Percentiles rank a stretch among this genome's conserved stretches.
Evolutionary conservation across 2,113 vertebrate genomes (phyloP).

Genomic region (Neogobius melanostomus): DNA sequence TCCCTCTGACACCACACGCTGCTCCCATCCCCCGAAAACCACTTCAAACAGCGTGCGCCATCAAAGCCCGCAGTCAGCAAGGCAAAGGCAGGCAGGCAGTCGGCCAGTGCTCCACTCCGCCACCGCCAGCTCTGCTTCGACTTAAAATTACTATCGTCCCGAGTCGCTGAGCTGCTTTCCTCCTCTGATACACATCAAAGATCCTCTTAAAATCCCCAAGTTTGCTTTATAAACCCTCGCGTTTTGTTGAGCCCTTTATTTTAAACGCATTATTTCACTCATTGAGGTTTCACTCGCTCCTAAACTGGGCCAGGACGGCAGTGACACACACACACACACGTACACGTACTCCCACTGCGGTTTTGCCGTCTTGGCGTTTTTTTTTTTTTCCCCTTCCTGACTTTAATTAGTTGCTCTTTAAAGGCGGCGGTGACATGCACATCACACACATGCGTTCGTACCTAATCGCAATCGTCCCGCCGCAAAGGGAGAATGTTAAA

Average conservation of each 20-base stretch:
- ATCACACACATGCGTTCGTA: conserved; percentile 29
- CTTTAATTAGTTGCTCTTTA: conserved; percentile 73
- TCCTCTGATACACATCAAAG: conserved; percentile 83
- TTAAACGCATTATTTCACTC: conserved; percentile 65
- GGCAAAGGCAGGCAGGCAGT: conserved; percentile 71
- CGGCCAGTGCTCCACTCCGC: conserved; percentile 66
- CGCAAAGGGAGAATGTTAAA: conserved; percentile 17
- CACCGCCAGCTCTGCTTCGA: conserved; percentile 79
- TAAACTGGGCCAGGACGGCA: conserved; percentile 41
- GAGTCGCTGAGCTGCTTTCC: conserved; percentile 73
- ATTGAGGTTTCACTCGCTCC: conserved; percentile 62
- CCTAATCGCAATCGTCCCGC: conserved; percentile 34
- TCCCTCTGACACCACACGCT: conserved; percentile 81
- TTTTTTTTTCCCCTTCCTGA: conserved; percentile 59
- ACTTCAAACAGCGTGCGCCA: conserved; percentile 80
- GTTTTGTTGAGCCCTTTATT: conserved; percentile 65
- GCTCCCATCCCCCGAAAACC: conserved; percentile 81
- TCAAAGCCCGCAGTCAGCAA: conserved; percentile 76
- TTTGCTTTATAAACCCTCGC: conserved; percentile 76
- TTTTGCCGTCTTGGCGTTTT: conserved; percentile 68
- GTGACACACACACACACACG: conserved; percentile 69
- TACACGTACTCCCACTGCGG: conserved; percentile 53
- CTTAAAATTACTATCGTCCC: conserved; percentile 80
- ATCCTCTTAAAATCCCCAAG: conserved; percentile 76
- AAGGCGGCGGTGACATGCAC: conserved; percentile 47